phyloP scores from a whole-genome alignment of 2,797 vertebrate species.

The Sebastes vulpes region DNA sequence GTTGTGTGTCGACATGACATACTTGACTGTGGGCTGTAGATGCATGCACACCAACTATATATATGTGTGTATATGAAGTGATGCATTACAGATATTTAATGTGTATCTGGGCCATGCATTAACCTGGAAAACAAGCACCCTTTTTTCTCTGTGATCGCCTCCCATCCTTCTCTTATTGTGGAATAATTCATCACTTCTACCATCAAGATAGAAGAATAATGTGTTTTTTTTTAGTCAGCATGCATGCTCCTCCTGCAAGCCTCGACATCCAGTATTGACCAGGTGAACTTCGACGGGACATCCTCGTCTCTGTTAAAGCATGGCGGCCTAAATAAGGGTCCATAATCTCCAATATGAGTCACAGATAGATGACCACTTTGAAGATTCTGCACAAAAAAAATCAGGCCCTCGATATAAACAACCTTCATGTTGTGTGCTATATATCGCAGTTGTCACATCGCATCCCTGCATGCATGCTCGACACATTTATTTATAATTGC shows the following conservation, averaged over 20 bases:
- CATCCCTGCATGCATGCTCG: conserved; percentile 18
- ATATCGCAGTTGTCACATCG: conserved; percentile 47
- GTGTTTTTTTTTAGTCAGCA: conserved; percentile 38
- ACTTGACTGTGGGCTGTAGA: conserved; percentile 50
- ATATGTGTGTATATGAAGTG: conserved; percentile 24
- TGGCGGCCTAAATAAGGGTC: conserved; percentile 78
- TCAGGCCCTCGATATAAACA: conserved; percentile 66
- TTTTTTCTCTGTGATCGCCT: conserved; percentile 41
- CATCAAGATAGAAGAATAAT: conserved; percentile 64
- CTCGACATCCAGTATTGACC: conserved; percentile 64
- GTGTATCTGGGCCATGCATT: conserved; percentile 60
- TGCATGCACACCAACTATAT: conserved; percentile 57
- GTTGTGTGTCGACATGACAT: conserved; percentile 78
- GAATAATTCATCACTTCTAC: conserved; percentile 67
- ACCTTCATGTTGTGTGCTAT: conserved; percentile 56
- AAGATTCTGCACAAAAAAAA: conserved; percentile 36
- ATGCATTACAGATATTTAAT: conserved; percentile 35
- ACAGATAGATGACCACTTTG: conserved; percentile 65
- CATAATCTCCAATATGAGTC: conserved; percentile 69
- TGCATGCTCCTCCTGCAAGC: conserved; percentile 1
- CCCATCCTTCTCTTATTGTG: conserved; percentile 33
- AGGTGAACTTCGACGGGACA: conserved; percentile 85
- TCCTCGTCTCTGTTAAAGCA: conserved; percentile 64
- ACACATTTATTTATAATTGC: conserved; percentile 6
- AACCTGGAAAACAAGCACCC: conserved; percentile 63